Evolutionary conservation across 2,888 invertebrate genomes (phyloP), one percentile per base, ranked within the genome.

Genomic region (Caenorhabditis sinica): DNA sequence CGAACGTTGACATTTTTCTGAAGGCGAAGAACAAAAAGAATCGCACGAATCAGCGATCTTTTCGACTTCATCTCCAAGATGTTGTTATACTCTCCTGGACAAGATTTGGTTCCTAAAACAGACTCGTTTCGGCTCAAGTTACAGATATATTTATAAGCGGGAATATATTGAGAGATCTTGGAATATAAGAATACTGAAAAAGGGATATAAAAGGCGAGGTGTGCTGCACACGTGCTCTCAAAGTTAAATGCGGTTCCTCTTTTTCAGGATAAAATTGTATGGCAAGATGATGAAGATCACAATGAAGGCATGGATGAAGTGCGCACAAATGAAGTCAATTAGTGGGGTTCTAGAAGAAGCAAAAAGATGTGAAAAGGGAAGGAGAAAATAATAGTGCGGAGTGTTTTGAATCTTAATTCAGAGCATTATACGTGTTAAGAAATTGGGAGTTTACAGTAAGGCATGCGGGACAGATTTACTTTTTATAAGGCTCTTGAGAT

Each of bases 1-100:
- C 84, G 63, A 2, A 86, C 77, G n/a, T 81, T 84, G 6, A 89
- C 88, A 53, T 87, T 89, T 43, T 87, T 88, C 83, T 90, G 90
- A 17, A 91, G 81, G 13, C 91, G 86, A 20, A 91, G 89, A 43
- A 91, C 89, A 73, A 91, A 91, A 30, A 91, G 88, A 73, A 91
- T 90, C 13, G 90, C 91, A 25, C 91, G 88, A 63, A 90, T 88
- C 58, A 90, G 72, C 1, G 89, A 87, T 20, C 90, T 85, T 53
- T 86, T 85, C 4, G 89, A 89, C 77, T 90, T 89, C 90, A 89
- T 90, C 36, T 43, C 15, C 11, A 20, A 63, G 13, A 66, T 49
- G 33, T 45, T 25, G 8, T 40, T 11, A 2, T 36, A 30, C 11
- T 20, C 61, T 69, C 49, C 40, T 76, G 17, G 9, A 49, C 45